A percentile compares a stretch with the other conserved stretches of the same genome.
Evolutionary conservation across 2,797 vertebrate genomes (phyloP).

Genomic region (Mallotus villosus): DNA sequence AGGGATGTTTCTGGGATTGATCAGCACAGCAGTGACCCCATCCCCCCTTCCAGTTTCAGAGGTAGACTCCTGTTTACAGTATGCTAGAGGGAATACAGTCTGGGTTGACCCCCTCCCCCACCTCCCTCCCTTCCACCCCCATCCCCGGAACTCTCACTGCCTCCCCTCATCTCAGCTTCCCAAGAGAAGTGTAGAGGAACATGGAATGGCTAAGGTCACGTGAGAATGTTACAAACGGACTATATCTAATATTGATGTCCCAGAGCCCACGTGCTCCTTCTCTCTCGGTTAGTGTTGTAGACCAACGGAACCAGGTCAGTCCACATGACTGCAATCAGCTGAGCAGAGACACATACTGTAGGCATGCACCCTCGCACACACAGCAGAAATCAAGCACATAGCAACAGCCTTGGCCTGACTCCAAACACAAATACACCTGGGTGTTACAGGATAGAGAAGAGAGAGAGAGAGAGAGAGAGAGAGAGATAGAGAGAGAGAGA

Average conservation of each 20-base stretch:
- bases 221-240: slow-evolving; percentile 41
- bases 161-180: not conserved
- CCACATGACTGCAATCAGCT: slow-evolving; percentile 40
- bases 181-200: slow-evolving; percentile 17
- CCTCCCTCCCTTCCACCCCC: not conserved
- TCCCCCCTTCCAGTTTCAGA: too few species aligned
- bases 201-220: slow-evolving; percentile 38
- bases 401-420: not conserved
- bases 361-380: not conserved
- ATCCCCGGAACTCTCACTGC: not conserved
- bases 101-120: not conserved
- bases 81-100: too few species aligned
- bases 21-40: slow-evolving; percentile 31
- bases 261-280: slow-evolving; percentile 21
- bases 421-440: not conserved
- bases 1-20: slow-evolving; percentile 51
- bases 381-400: not conserved
- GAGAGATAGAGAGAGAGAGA: not conserved
- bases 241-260: slow-evolving; percentile 54
- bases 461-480: not conserved
- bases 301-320: slow-evolving; percentile 50
- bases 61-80: too few species aligned
- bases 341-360: not conserved
- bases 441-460: not conserved
- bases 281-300: slow-evolving; percentile 22